phyloP scores from a whole-genome alignment of 2,113 vertebrate genomes.

The Entelurus aequoreus region DNA sequence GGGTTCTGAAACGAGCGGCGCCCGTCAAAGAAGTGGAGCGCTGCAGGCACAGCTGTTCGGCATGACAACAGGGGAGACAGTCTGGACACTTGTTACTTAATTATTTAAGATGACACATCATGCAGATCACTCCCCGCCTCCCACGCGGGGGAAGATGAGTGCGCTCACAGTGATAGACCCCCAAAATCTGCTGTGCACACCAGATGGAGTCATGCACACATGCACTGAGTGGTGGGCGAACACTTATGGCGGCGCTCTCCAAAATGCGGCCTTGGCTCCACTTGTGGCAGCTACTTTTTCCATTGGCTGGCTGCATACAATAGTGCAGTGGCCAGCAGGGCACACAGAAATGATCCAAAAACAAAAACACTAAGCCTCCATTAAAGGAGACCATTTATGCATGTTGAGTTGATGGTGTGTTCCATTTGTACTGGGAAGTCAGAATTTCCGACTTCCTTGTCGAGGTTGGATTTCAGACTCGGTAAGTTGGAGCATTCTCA shows the following conservation, averaged over 20 bases:
- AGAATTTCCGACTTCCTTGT: too few relatives aligned
- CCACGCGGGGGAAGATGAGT: slow-evolving; percentile 69
- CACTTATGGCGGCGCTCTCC: slow-evolving; percentile 7
- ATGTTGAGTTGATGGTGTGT: too few relatives aligned
- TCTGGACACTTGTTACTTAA: slow-evolving; percentile 73
- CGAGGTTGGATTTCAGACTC: too few relatives aligned
- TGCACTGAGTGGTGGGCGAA: not conserved
- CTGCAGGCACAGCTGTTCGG: slow-evolving; percentile 58
- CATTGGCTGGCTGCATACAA: too few relatives aligned
- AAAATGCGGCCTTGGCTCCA: too few relatives aligned
- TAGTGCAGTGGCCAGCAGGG: too few relatives aligned
- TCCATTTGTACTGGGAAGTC: too few relatives aligned
- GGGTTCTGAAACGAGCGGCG: slow-evolving; percentile 45
- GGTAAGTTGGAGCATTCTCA: too few relatives aligned
- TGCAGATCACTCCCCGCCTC: not conserved
- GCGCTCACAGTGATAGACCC: slow-evolving; percentile 63
- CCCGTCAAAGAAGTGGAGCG: slow-evolving; percentile 39
- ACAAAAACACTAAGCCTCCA: too few relatives aligned
- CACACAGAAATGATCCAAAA: too few relatives aligned
- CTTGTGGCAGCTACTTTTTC: too few relatives aligned
- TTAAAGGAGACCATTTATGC: too few relatives aligned
- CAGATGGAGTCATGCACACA: slow-evolving; percentile 46
- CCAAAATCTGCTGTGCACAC: slow-evolving; percentile 59
- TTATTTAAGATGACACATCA: slow-evolving; percentile 75
- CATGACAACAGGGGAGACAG: slow-evolving; percentile 47